These are phyloP conservation scores for Penaeus monodon DNA, from an alignment of 2,888 invertebrate species.

Conservation along the genomic window DNA sequence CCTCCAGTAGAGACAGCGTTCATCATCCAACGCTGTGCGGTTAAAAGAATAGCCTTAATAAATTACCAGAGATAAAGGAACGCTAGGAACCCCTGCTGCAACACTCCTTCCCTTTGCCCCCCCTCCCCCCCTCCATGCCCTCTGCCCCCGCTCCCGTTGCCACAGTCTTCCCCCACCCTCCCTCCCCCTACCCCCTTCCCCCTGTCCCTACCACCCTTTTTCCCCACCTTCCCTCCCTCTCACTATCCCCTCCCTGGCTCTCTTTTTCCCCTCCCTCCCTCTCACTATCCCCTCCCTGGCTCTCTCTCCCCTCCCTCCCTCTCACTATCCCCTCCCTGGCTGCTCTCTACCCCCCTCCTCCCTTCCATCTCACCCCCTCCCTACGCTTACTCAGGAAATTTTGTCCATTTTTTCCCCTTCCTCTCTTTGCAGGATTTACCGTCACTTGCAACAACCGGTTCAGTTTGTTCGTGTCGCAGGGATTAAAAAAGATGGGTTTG, in stretches of 20 bases:
- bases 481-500: too few relatives aligned
- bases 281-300: background rate
- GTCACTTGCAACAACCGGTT: background rate
- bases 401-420: conserved; percentile 6
- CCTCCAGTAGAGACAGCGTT: conserved; percentile 25
- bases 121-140: background rate
- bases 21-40: conserved; percentile 26
- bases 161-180: too few relatives aligned
- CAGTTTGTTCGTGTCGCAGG: background rate
- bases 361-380: background rate
- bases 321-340: too few relatives aligned
- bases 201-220: background rate
- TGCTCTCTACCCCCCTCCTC: too few relatives aligned
- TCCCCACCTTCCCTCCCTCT: background rate
- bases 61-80: conserved; percentile 42
- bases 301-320: too few relatives aligned
- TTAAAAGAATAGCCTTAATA: conserved; percentile 36
- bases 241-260: background rate
- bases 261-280: too few relatives aligned
- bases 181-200: too few relatives aligned
- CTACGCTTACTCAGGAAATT: conserved; percentile 18
- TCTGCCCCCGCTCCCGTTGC: too few relatives aligned
- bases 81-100: conserved; percentile 22
- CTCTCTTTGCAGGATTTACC: conserved; percentile 15
- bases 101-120: background rate